Base-by-base conservation (phyloP, 2,113 vertebrate genomes). In the Erinaceus europaeus region DNA sequence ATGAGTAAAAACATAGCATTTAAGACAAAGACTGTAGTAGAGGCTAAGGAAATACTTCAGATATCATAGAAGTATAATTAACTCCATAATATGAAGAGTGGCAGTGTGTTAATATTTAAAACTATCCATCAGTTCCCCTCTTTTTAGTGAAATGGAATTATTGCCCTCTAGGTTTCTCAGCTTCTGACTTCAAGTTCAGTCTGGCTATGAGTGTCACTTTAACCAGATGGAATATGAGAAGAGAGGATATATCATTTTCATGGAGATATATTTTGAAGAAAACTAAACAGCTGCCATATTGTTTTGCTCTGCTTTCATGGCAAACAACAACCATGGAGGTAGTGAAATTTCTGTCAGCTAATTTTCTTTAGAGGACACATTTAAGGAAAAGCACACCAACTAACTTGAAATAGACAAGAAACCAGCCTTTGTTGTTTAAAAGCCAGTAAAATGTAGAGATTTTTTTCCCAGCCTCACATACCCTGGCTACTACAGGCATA, bases 131-230 rank as follows among this genome's bases (percentile, higher is more conserved):
- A 25, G 27, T 1, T 25, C 12, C 36, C 6, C n/a, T 25, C 42
- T 44, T 81, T 55, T 50, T 34, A 34, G 44, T 23, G 44, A 84
- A 83, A 55, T 9, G 3, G 10, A 48, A 25, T 0, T 13, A 4
- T 1, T n/a, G n/a, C n/a, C n/a, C n/a, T n/a, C n/a, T n/a, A n/a
- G n/a, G 0, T 6, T 23, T 2, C 52, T 9, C 50, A 32, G 27
- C 38, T 44, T 72, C 44, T n/a, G n/a, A n/a, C 2, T 36, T 53
- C n/a, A 44, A 36, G 29, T 32, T 52, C 12, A 23, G 6, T 34
- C 21, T 20, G 11, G 2, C 36, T 36, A 9, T 4, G 15, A 55
- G 75, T 27, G 12, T 10, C 38, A 29, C 38, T 40, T 74, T 20
- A 38, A 38, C 61, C 40, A 53, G 53, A 20, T 21, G 59, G n/a